Evolutionary conservation across 2,797 vertebrate genomes (phyloP).

Genomic region (Cyprinodon diabolis): DNA sequence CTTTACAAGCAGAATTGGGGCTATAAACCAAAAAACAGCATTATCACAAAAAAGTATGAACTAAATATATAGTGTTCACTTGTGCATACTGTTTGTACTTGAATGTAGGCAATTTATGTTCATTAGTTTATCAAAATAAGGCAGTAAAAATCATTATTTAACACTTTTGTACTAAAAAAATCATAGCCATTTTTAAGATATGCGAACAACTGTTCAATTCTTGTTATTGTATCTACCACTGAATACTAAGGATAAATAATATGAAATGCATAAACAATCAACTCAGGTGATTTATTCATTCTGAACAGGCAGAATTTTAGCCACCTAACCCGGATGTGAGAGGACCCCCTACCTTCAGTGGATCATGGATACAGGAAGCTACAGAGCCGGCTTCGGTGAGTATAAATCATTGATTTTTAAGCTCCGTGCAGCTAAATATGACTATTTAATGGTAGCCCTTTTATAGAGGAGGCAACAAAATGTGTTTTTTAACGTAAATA

Average conservation of each 20-base stretch:
- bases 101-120: background rate
- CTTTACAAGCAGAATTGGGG: background rate
- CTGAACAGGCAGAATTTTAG: constrained; percentile 61
- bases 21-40: background rate
- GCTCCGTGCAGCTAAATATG: background rate
- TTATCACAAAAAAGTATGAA: background rate
- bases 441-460: background rate
- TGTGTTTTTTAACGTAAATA: background rate
- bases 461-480: background rate
- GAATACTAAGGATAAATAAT: background rate
- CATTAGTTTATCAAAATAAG: background rate
- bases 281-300: constrained; percentile 26
- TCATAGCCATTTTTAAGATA: too few relatives aligned
- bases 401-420: constrained; percentile 3
- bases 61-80: background rate
- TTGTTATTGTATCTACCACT: background rate
- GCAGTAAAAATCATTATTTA: background rate
- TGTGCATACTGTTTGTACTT: background rate
- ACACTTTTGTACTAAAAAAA: background rate
- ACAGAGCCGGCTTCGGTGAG: constrained; percentile 81
- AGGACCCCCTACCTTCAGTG: constrained; percentile 62
- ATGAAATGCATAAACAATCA: background rate
- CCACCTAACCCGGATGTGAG: constrained; percentile 39
- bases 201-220: background rate
- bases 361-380: constrained; percentile 77